phyloP scores from a whole-genome alignment of 2,113 vertebrate species.

The Ahaetulla prasina region DNA sequence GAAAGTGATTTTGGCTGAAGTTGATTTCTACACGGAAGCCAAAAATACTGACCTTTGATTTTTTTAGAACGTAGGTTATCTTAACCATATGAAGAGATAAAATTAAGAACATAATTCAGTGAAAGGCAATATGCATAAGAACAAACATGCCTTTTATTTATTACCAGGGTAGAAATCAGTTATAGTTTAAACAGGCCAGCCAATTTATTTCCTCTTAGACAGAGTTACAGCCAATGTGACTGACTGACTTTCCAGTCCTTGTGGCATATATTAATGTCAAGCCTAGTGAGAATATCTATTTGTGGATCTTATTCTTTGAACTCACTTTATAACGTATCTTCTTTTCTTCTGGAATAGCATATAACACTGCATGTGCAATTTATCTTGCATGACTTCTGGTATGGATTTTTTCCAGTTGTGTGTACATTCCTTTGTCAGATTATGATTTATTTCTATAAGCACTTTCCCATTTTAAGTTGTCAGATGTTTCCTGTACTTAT shows the following conservation, averaged over 20 bases:
- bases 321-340: constrained; percentile 42
- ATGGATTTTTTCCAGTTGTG: constrained; percentile 53
- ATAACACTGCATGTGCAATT: constrained; percentile 50
- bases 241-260: background rate
- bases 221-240: background rate
- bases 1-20: constrained; percentile 8
- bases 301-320: constrained; percentile 22
- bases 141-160: background rate
- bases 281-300: background rate
- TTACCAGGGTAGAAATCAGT: background rate
- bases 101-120: background rate
- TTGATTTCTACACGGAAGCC: constrained; percentile 13
- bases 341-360: constrained; percentile 45
- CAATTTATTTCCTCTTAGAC: background rate
- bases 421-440: constrained; percentile 57
- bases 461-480: constrained; percentile 62
- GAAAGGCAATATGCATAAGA: background rate
- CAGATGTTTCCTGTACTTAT: constrained; percentile 65
- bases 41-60: constrained; percentile 14
- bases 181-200: background rate
- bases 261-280: background rate
- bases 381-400: constrained; percentile 33
- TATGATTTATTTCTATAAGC: constrained; percentile 57
- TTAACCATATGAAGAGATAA: background rate
- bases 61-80: constrained; percentile 17